These are phyloP conservation scores for Strongylocentrotus purpuratus DNA, from an alignment of 35 echinoderm and acorn worm species.

Conservation along the genomic window DNA sequence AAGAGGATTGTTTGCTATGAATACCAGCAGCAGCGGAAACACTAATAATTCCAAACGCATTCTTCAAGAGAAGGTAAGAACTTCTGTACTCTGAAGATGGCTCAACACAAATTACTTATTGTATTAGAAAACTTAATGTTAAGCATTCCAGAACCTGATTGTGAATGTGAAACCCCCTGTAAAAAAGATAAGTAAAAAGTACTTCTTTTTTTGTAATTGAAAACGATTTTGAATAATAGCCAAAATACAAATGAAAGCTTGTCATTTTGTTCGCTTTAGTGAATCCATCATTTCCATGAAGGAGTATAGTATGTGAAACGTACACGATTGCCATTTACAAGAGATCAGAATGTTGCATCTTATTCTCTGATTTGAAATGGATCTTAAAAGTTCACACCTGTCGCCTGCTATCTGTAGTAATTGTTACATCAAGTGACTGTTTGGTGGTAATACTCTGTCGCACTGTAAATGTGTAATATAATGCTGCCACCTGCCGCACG, in stretches of 20 bases:
- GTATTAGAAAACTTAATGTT: too few species aligned
- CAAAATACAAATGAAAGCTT: background rate
- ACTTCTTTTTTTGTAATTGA: background rate
- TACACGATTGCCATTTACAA: too few species aligned
- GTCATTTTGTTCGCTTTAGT: too few species aligned
- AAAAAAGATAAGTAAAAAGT: background rate
- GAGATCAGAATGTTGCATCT: too few species aligned
- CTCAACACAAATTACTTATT: too few species aligned
- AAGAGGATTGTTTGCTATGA: slow-evolving; percentile 46
- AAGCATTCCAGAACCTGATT: background rate
- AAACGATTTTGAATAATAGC: background rate
- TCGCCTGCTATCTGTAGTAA: background rate
- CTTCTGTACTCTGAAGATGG: background rate
- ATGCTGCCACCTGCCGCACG: background rate
- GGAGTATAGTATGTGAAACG: too few species aligned
- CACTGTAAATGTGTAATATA: background rate
- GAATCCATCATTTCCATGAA: too few species aligned
- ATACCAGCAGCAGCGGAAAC: background rate
- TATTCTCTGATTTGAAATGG: background rate
- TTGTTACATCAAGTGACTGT: background rate
- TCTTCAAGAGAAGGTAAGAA: slow-evolving; percentile 35
- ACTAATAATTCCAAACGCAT: slow-evolving; percentile 34
- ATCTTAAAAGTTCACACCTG: background rate
- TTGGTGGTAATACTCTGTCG: background rate
- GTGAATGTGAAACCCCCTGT: background rate